Evolutionary conservation across 2,113 vertebrate species (phyloP), one percentile per base, ranked within the genome.

Genomic region (Noctilio leporinus): DNA sequence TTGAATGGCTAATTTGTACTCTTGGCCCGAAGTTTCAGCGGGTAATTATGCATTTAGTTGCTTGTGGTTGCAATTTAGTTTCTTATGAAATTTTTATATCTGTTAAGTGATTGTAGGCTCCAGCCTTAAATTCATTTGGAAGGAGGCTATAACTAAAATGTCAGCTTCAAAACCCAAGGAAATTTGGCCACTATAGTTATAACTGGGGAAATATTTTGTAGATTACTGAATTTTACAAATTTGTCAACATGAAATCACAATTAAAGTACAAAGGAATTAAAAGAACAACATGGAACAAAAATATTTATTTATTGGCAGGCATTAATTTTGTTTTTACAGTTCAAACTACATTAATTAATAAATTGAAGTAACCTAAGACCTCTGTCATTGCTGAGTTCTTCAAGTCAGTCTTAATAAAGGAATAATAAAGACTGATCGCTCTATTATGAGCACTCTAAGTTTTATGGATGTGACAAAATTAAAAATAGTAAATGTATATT

Each of bases 1-100:
- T 33, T 82, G 53, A 83, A 12, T 95, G 62, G 40, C 87, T 95
- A 94, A 94, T 95, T 96, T 96, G 51, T 78, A 75, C 82, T 92
- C 75, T 86, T 95, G 81, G 65, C 82, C 76, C 91, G 72, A 78
- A 33, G 26, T 84, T 92, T 14, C 70, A 47, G n/a, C 49, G 24
- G 43, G 77, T 96, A 95, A 96, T 97, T 95, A 94, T 20, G 10
- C 45, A 88, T 92, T 96, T 96, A 78, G 65, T 95, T 83, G 43
- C 80, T 67, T 72, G 17, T 77, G 62, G 80, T 59, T 92, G 4
- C n/a, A 95, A 59, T 97, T 96, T 84, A n/a, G n/a, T 94, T 91
- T 91, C 78, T 89, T 67, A 53, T 75, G 20, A 10, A 70, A 65
- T 75, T 93, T 95, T 95, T 57, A 78, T 70, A 45, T 69, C 53